A percentile compares a stretch with the other conserved stretches of the same genome.
phyloP scores from a whole-genome alignment of 2,797 vertebrate genomes.

The Premnoplex brunnescens region DNA sequence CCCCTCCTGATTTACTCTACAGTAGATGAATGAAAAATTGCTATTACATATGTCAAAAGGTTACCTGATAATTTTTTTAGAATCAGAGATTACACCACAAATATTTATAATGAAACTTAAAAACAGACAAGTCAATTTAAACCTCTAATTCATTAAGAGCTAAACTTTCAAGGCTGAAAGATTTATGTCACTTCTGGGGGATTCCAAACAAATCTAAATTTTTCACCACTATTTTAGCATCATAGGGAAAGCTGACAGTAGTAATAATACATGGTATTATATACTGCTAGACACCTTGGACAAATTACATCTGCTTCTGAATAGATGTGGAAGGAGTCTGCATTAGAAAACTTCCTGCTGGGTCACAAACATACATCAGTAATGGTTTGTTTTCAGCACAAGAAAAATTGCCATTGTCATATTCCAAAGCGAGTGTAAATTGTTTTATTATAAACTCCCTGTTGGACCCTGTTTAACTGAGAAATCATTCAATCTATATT shows the following conservation, averaged over 20 bases:
- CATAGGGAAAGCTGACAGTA: slow-evolving; percentile 44
- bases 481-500: slow-evolving; percentile 75
- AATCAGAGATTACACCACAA: not conserved
- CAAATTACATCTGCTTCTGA: slow-evolving; percentile 45
- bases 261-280: slow-evolving; percentile 58
- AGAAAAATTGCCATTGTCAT: slow-evolving; percentile 77
- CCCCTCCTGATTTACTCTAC: not conserved
- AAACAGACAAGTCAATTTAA: not conserved
- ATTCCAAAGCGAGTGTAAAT: slow-evolving; percentile 74
- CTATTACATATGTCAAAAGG: not conserved
- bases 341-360: slow-evolving; percentile 66
- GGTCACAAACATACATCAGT: slow-evolving; percentile 65
- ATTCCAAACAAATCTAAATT: slow-evolving; percentile 9
- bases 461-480: slow-evolving; percentile 71
- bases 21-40: not conserved
- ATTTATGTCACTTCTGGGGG: not conserved
- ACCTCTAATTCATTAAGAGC: not conserved
- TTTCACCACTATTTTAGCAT: slow-evolving; percentile 24
- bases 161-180: not conserved
- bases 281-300: slow-evolving; percentile 35
- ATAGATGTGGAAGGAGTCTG: slow-evolving; percentile 42
- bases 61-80: not conserved
- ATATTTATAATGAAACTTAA: not conserved
- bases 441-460: slow-evolving; percentile 76
- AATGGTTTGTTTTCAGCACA: slow-evolving; percentile 72